Evolutionary conservation across 2,888 invertebrate species (phyloP).

Genomic region (Lithosia quadra): DNA sequence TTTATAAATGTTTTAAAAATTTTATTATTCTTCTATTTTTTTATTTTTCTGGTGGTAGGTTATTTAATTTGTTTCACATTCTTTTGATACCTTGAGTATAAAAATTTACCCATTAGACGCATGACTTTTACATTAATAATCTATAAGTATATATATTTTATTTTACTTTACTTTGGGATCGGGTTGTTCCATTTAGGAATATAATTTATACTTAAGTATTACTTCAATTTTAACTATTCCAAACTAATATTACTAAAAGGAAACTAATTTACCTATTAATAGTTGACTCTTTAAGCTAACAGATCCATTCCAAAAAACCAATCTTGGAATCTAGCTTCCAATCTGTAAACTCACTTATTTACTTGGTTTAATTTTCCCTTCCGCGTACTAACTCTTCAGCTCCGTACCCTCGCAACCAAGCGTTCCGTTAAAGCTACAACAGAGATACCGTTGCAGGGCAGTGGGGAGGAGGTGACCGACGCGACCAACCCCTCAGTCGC

Average conservation of each 20-base stretch:
- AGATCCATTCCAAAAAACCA: background rate
- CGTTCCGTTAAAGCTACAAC: slow-evolving; percentile 47
- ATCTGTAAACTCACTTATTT: slow-evolving; percentile 6
- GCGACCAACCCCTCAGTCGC: slow-evolving; percentile 75
- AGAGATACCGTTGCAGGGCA: slow-evolving; percentile 66
- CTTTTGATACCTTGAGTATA: background rate
- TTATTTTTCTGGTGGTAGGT: background rate
- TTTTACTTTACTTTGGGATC: too few relatives aligned
- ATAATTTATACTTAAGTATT: background rate
- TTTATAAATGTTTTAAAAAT: background rate
- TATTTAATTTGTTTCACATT: background rate
- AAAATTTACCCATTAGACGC: background rate
- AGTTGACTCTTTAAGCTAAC: background rate
- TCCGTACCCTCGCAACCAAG: slow-evolving; percentile 13
- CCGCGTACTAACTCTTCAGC: slow-evolving; percentile 25
- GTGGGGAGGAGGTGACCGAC: slow-evolving; percentile 67
- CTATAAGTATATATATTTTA: too few relatives aligned
- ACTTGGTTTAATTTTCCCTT: slow-evolving; percentile 23
- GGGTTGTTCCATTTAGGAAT: too few relatives aligned
- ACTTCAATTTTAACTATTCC: background rate
- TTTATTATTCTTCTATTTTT: background rate
- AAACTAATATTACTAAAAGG: background rate
- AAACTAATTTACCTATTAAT: background rate
- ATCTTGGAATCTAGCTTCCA: background rate
- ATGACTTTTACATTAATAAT: background rate